phyloP scores from a whole-genome alignment of 2,113 vertebrate genomes.

The Steatornis caripensis region DNA sequence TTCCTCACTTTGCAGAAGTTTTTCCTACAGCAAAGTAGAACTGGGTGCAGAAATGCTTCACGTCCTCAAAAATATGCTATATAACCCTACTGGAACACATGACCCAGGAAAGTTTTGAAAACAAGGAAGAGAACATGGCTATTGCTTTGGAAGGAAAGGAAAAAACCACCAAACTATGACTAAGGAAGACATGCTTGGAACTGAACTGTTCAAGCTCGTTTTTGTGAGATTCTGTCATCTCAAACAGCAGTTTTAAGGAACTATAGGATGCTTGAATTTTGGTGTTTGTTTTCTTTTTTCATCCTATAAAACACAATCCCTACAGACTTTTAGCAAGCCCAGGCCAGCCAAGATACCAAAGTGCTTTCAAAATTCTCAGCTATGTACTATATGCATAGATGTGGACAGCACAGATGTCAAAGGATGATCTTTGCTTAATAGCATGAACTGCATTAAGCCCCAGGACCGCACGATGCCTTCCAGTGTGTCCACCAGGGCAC shows the following conservation, averaged over 20 bases:
- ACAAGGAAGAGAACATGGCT: not conserved
- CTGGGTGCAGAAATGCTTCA: not conserved
- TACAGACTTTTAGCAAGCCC: not conserved
- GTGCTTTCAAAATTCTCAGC: not conserved
- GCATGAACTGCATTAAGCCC: not conserved
- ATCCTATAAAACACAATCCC: not conserved
- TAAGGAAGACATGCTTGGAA: not conserved
- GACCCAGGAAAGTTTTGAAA: not conserved
- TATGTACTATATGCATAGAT: not conserved
- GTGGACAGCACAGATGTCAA: not conserved
- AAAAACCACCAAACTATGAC: not conserved
- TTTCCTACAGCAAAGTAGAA: not conserved
- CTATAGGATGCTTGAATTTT: not conserved
- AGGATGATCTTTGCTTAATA: not conserved
- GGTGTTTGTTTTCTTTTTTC: not conserved
- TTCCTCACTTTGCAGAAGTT: not conserved
- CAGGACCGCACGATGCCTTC: not conserved
- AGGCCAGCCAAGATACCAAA: not conserved
- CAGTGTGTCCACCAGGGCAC: not conserved
- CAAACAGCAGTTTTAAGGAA: not conserved
- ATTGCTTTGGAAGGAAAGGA: not conserved
- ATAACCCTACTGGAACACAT: not conserved
- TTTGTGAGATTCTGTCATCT: not conserved
- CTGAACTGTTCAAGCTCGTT: not conserved
- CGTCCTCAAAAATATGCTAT: not conserved